A percentile compares a stretch with the other conserved stretches of the same genome.
Conservation (phyloP, 2,888 invertebrate genomes). For the Athalia rosae region DNA sequence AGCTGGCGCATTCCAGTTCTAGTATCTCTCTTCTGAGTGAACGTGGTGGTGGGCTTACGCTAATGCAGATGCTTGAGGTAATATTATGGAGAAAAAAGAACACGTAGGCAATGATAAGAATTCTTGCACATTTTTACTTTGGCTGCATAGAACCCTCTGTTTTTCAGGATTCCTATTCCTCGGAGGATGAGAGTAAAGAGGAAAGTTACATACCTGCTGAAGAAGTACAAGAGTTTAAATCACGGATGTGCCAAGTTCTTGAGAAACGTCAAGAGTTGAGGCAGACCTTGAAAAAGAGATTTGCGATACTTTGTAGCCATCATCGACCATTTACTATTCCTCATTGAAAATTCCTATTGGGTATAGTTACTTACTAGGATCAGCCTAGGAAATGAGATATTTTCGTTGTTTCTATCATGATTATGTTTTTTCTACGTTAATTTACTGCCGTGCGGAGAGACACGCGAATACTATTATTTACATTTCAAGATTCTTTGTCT, state of each 20-base stretch:
- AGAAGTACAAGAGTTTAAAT: constrained; percentile 91
- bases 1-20: constrained; percentile 64
- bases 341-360: constrained; percentile 56
- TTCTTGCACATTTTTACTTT: neutral
- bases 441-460: constrained; percentile 60
- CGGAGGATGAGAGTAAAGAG: constrained; percentile 80
- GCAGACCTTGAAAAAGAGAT: constrained; percentile 87
- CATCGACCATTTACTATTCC: constrained; percentile 67
- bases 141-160: too few relatives aligned
- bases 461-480: constrained; percentile 57
- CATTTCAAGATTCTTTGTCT: constrained; percentile 59
- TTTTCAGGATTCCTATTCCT: constrained; percentile 84
- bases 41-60: constrained; percentile 77
- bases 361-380: constrained; percentile 54
- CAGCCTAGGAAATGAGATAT: neutral
- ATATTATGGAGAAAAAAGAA: constrained; percentile 61
- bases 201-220: constrained; percentile 89
- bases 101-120: neutral
- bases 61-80: constrained; percentile 89
- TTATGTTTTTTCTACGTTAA: constrained; percentile 59
- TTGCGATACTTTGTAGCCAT: constrained; percentile 83
- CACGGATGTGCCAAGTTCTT: constrained; percentile 84
- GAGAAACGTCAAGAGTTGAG: constrained; percentile 89
- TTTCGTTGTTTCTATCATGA: neutral
- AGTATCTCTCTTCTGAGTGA: constrained; percentile 65